phyloP scores from a whole-genome alignment of 2,797 vertebrate genomes.

The Nasua narica region DNA sequence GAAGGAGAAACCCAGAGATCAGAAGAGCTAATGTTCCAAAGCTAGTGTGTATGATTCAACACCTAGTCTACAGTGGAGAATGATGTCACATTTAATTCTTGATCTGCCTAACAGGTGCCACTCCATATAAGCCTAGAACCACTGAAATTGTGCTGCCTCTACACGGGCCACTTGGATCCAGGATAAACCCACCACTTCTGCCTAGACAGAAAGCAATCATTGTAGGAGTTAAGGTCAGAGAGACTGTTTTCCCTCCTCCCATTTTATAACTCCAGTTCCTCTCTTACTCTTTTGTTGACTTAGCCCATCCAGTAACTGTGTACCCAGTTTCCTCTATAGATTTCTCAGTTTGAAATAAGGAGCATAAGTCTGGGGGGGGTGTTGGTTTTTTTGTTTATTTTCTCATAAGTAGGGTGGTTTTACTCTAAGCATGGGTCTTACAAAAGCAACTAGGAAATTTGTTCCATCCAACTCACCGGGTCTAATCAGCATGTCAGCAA shows the following conservation, averaged over 20 bases:
- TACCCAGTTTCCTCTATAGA: not conserved
- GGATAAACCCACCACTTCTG: not conserved
- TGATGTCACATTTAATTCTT: not conserved
- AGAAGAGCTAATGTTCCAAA: not conserved
- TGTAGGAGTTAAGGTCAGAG: not conserved
- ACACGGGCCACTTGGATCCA: not conserved
- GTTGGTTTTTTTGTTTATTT: not conserved
- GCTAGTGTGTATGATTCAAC: not conserved
- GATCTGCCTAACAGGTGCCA: not conserved
- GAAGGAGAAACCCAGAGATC: not conserved
- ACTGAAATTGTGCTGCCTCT: not conserved
- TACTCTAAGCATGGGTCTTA: not conserved
- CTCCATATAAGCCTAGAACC: not conserved
- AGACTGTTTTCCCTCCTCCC: not conserved
- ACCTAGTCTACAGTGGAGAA: not conserved
- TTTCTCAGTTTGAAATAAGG: not conserved
- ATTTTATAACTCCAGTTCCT: not conserved
- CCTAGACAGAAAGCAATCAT: not conserved
- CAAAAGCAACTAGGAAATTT: not conserved
- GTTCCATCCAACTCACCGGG: not conserved
- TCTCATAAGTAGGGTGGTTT: not conserved
- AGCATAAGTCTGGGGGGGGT: not conserved
- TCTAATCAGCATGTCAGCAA: not conserved
- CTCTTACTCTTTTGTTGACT: not conserved
- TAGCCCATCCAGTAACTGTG: not conserved